Evolutionary conservation across 2,888 invertebrate genomes (phyloP).

Genomic region (Ganaspis brasiliensis): DNA sequence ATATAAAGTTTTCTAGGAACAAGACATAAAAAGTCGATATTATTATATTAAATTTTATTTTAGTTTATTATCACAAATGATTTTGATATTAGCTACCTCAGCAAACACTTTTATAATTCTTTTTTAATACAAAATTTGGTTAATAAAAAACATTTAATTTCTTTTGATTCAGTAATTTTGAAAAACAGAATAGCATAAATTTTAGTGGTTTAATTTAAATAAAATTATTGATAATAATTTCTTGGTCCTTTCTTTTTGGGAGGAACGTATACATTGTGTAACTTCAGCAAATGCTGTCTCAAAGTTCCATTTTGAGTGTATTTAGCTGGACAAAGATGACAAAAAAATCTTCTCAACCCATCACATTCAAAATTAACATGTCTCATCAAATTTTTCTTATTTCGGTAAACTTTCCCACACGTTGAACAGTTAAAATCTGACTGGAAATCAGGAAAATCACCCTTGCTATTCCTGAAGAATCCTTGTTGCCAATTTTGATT

Average conservation of each 20-base stretch:
- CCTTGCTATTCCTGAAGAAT: not conserved
- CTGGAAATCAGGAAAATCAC: not conserved
- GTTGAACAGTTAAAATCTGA: constrained; percentile 65
- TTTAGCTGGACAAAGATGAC: constrained; percentile 62
- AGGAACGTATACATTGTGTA: constrained; percentile 66
- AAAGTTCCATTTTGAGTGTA: constrained; percentile 66
- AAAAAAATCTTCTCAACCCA: constrained; percentile 62
- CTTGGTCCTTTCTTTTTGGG: constrained; percentile 57
- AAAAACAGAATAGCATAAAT: too few relatives aligned
- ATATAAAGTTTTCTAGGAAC: too few relatives aligned
- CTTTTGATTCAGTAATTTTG: too few relatives aligned
- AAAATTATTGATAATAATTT: not conserved
- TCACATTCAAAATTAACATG: constrained; percentile 79
- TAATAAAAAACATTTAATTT: too few relatives aligned
- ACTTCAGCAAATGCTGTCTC: constrained; percentile 65
- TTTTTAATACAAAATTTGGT: too few relatives aligned
- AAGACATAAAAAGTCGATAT: too few relatives aligned
- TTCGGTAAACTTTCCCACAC: constrained; percentile 77
- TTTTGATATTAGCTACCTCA: too few relatives aligned
- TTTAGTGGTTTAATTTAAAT: not conserved
- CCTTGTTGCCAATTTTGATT: not conserved
- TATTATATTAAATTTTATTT: too few relatives aligned
- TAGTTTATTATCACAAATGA: too few relatives aligned
- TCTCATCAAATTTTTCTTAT: constrained; percentile 75
- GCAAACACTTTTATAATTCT: too few relatives aligned